Percentiles rank a stretch among this genome's conserved stretches.
These are phyloP conservation scores for Erinaceus europaeus DNA, from an alignment of 2,113 vertebrate species.

Conservation along the genomic window DNA sequence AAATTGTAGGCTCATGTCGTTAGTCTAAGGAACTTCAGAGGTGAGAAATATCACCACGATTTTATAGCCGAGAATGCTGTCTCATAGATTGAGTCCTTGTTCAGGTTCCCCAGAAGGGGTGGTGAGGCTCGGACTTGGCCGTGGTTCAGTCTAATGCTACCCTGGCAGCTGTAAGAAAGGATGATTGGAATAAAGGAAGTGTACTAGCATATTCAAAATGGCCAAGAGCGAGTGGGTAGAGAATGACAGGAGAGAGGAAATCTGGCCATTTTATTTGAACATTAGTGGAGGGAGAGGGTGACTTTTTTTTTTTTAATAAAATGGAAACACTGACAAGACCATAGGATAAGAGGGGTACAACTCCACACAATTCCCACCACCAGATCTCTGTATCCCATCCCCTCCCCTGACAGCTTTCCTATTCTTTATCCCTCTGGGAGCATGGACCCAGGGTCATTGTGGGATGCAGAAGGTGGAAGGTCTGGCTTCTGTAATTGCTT, in stretches of 20 bases:
- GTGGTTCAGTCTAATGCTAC: background rate
- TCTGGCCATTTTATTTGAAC: background rate
- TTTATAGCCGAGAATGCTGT: background rate
- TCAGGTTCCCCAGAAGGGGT: background rate
- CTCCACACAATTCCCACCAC: too few relatives aligned
- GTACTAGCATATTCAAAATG: too few relatives aligned
- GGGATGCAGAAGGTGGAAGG: too few relatives aligned
- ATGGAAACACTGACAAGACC: too few relatives aligned
- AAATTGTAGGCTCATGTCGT: background rate
- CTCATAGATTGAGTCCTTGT: background rate
- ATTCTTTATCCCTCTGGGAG: too few relatives aligned
- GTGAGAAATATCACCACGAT: background rate
- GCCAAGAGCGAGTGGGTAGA: background rate
- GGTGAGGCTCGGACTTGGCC: background rate
- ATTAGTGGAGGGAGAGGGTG: background rate
- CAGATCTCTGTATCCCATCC: too few relatives aligned
- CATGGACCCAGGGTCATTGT: too few relatives aligned
- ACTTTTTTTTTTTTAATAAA: too few relatives aligned
- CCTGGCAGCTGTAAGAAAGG: background rate
- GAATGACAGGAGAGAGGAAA: background rate
- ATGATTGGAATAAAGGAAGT: too few relatives aligned
- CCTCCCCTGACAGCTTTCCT: too few relatives aligned
- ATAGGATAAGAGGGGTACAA: too few relatives aligned
- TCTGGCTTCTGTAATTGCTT: too few relatives aligned
- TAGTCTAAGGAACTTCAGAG: background rate